Base-by-base conservation (phyloP, 2,888 invertebrate species). In the Caenorhabditis becei region DNA sequence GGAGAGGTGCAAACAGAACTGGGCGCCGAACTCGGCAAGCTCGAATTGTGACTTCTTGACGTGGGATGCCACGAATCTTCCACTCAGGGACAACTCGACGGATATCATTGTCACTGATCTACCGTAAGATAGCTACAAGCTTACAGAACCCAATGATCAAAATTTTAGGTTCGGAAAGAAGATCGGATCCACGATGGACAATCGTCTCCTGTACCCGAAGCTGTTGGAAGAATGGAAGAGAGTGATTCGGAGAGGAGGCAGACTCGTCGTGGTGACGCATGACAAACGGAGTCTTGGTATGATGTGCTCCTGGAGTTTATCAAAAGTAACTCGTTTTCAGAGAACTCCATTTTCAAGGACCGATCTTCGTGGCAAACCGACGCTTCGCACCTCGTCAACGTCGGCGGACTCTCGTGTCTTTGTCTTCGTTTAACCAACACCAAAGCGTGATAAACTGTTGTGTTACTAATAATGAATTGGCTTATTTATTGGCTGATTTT, bases 91-190 rank as follows among this genome's bases (percentile, higher is more conserved):
- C 86, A 91, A 91, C 2, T 92, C 90, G 56, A 92, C 94, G 1
- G 94, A 94, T 89, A 92, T 93, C 11, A 92, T 94, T 79, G 92
- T 94, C 47, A 93, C 93, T 8, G 94, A 94, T 88, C 88, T 94
- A 79, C 89, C 89, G 67, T 84, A 44, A 59, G 41, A 8, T 26
- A 20, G 20, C 18, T 41, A 2, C 7, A 11, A 24, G 4, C 14
- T 10, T 26, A 4, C n/a, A n/a, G n/a, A n/a, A n/a, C n/a, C n/a
- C n/a, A n/a, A 1, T 24, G 0, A 41, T 24, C 11, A 20, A 20
- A 16, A 14, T 49, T 82, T 62, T 37, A 84, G 84, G 41, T 89
- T 89, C 59, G 88, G 89, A 16, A 85, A 84, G 80, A 92, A 94
- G 82, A 92, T 93, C 71, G 85, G 83, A 16, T 77, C 70, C 0